Evolutionary conservation across 2,797 vertebrate species (phyloP).

Genomic region (Helostoma temminkii): DNA sequence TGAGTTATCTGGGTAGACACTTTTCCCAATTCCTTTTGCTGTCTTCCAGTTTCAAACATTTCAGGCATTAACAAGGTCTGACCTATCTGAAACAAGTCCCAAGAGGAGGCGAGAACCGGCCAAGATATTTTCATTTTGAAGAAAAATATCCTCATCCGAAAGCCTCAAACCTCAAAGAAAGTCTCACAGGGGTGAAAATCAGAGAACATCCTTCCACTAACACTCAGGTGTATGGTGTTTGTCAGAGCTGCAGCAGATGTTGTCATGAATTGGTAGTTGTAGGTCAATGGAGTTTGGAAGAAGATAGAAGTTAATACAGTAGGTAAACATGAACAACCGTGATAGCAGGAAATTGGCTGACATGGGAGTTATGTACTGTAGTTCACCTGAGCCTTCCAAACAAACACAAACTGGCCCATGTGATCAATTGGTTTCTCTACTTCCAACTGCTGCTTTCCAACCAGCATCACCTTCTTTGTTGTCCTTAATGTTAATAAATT

Average conservation of each 20-base stretch:
- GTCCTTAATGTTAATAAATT: no score
- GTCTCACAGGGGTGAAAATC: constrained; percentile 24
- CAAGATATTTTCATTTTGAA: constrained; percentile 20
- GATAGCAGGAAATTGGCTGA: no score
- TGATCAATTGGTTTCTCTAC: no score
- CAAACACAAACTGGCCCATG: no score
- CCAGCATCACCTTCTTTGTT: no score
- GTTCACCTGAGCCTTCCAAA: no score
- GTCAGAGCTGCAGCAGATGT: constrained; percentile 2
- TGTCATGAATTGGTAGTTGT: neutral
- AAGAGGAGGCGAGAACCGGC: neutral
- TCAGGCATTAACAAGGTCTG: constrained; percentile 19
- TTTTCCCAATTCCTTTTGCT: neutral
- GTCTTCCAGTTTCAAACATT: constrained; percentile 12
- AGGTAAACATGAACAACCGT: no score
- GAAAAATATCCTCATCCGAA: constrained; percentile 6
- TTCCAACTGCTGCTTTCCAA: no score
- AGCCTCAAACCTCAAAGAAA: constrained; percentile 23
- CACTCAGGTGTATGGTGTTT: constrained; percentile 4
- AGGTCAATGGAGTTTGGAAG: constrained; percentile 5
- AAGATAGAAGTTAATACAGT: no score
- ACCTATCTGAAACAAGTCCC: constrained; percentile 5
- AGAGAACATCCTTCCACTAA: neutral
- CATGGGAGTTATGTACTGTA: no score
- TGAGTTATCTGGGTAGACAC: neutral